Base-by-base conservation (phyloP, 2,113 vertebrate genomes). In the Oxyruncus cristatus region DNA sequence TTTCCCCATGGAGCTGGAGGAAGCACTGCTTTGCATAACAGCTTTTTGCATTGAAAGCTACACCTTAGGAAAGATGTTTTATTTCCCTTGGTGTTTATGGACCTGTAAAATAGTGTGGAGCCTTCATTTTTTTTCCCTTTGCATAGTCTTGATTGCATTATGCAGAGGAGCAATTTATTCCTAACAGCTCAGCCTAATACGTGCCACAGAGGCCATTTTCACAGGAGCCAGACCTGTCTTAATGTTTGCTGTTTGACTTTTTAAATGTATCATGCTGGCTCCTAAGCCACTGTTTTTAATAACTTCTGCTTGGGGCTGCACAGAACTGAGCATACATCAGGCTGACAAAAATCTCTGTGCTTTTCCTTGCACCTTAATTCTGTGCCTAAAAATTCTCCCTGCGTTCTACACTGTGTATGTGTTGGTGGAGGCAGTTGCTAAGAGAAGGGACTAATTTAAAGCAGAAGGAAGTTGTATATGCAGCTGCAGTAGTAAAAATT, bases 401-500 rank as follows among this genome's bases (percentile, higher is more conserved):
- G 1, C 0, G 2, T 35, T 68, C 68, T 28, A 6, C 35, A 0
- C 41, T 39, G 59, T 87, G 28, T 59, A 5, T 70, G 68, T 77
- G 86, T 72, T 92, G 81, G 56, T 87, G 92, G 66, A 91, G 61
- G 91, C 76, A 46, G 96, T 93, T 95, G 91, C 92, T 93, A 92
- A 77, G 85, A 72, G 80, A 42, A 42, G 68, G 70, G 80, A 63
- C 62, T 85, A 62, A 82, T 91, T 74, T 67, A 81, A 90, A 88
- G 83, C 71, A 67, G 86, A 72, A 76, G 88, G 74, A 89, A 75
- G 42, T 82, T 58, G 18, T 30, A 41, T 11, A 8, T 9, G 87
- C 59, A 76, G 93, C 52, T 92, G 80, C 59, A 93, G 74, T 28
- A 53, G 53, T 50, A 74, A 91, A 91, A 91, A 91, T 91, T 39